Base-by-base conservation (phyloP, 1,140 invertebrate genomes). In the Philaenus spumarius region DNA sequence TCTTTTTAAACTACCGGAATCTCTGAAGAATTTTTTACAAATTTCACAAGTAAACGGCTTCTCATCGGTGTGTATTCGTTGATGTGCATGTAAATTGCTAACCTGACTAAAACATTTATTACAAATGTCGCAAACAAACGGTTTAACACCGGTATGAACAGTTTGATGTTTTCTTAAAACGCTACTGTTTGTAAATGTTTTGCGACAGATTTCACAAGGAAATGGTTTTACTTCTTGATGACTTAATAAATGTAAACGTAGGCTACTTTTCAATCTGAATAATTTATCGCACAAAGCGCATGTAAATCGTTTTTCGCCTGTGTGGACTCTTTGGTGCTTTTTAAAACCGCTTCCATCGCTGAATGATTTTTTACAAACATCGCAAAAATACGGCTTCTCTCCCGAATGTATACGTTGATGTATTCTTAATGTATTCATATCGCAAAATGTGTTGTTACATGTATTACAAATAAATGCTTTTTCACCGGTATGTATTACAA, bases 381-480 rank as follows among this genome's bases (percentile, higher is more conserved):
- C 73, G 66, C 83, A 85, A 50, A 81, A 74, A 67, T 84, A 87
- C 0, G 86, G 86, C 64, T 88, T 81, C 66, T 91, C 87, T 23
- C 85, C 83, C 1, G 84, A 86, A 65, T 86, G 86, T 0, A 83
- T 87, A 7, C 86, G 73, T 66, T 84, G 77, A 67, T 90, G 87
- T 65, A 87, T 85, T 64, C 87, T 87, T 37, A 89, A 73, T 1
- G 88, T 69, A 82, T 87, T 85, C 72, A 88, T 88, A 7, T 86
- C 80, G 12, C 89, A 86, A 67, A 95, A 95, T 1, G 85, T 77
- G 63, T 93, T 88, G 12, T 85, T 85, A 66, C 92, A 95, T 14
- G 87, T 79, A 2, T 80, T 78, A 67, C 91, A 95, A 55, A 85
- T 81, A 72, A 93, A 91, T 86, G 89, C 87, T 6, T 71, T 43